Base-by-base conservation (phyloP, 2,797 vertebrate genomes). In the Falco concolor region DNA sequence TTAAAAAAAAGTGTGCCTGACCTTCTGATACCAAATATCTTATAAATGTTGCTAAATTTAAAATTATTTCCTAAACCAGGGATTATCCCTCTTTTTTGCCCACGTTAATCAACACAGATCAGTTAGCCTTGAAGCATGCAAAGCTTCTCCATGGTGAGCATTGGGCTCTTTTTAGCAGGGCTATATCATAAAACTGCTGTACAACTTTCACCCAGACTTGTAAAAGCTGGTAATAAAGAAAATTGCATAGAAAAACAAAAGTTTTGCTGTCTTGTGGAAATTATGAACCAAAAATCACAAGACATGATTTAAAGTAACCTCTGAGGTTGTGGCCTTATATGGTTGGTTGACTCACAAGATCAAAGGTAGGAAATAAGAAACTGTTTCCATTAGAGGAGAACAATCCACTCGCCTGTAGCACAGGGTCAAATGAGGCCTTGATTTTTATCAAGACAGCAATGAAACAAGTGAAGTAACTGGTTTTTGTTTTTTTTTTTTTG, bases 221-320 rank as follows among this genome's bases (percentile, higher is more conserved):
- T 97, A 95, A 98, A 97, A 97, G 52, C 21, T 80, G 54, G 32
- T 92, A 96, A 78, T 94, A n/a, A 91, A 34, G 64, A 96, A 96
- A 97, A 77, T 19, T 87, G 40, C 36, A 65, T 13, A 96, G 82
- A 96, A 95, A 95, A 95, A 47, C 57, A 95, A 89, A 92, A 96
- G 28, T 40, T 96, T 81, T 97, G 49, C 56, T 15, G 28, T 91
- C 73, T 87, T 74, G 23, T 93, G 79, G 76, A 97, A 96, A 96
- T 96, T 91, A 69, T 78, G 69, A 94, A 95, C 61, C 10, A 53
- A 87, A 96, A 96, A 83, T 80, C 64, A 42, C 45, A 81, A 32
- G 34, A 60, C 23, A 5, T 88, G 53, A 67, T 95, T 88, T 94
- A 82, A 95, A 95, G 64, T 49, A 70, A 80, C 42, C 79, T 89